Percentiles rank a stretch among this genome's conserved stretches.
These are phyloP conservation scores for Grammomys dolichurus DNA, from an alignment of 2,113 vertebrate species.

Conservation along the genomic window DNA sequence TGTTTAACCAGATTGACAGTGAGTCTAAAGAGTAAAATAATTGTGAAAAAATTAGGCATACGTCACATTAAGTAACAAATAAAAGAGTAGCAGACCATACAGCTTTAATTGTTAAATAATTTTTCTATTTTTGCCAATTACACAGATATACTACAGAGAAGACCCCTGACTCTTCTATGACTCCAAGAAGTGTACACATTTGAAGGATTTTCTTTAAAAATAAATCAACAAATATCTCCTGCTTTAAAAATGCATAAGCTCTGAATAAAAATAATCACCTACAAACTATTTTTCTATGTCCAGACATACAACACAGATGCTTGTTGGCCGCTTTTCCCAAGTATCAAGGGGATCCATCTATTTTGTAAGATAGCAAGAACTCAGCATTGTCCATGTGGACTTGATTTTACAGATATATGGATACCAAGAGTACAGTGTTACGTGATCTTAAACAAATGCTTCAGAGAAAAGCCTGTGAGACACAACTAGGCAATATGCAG, in stretches of 20 bases:
- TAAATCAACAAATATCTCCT: neutral
- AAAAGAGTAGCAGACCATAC: neutral
- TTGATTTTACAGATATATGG: too few relatives aligned
- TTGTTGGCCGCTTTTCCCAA: too few relatives aligned
- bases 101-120: neutral
- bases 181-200: too few relatives aligned
- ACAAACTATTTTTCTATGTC: too few relatives aligned
- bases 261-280: neutral
- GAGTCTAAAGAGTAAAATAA: neutral
- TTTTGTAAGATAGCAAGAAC: too few relatives aligned
- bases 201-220: neutral
- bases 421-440: neutral
- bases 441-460: neutral
- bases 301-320: too few relatives aligned
- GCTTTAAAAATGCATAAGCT: neutral
- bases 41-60: neutral
- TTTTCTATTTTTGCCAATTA: neutral
- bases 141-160: neutral
- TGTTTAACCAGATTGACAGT: neutral
- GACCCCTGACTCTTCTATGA: accelerated
- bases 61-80: neutral
- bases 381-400: neutral
- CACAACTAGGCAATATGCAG: neutral
- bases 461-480: neutral
- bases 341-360: neutral